Conservation (phyloP, 2,888 invertebrate species). For the Imbricaverruca yamaguchii region DNA sequence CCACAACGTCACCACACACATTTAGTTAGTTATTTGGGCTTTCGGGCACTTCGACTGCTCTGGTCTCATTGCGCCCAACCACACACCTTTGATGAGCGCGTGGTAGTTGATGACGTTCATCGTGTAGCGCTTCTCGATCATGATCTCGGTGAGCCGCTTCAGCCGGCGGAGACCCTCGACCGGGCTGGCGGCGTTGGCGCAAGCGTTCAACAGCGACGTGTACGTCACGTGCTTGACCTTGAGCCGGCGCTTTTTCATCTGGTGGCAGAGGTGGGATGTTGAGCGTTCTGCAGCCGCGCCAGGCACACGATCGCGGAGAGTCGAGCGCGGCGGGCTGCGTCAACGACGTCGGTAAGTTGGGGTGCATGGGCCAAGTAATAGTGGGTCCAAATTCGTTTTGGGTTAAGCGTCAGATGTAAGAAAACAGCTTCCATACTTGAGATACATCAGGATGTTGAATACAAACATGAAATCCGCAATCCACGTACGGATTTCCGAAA, state of each 20-base stretch:
- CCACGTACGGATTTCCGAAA: background rate
- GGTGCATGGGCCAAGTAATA: background rate
- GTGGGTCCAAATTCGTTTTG: background rate
- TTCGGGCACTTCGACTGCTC: too few relatives aligned
- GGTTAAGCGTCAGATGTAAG: background rate
- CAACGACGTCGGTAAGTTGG: background rate
- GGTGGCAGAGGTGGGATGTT: constrained; percentile 21
- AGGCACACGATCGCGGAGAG: background rate
- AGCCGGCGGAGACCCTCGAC: constrained; percentile 62
- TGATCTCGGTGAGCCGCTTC: constrained; percentile 54
- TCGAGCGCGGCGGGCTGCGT: background rate
- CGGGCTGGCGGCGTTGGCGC: constrained; percentile 63
- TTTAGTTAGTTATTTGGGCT: too few relatives aligned
- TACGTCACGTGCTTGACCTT: constrained; percentile 63
- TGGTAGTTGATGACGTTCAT: constrained; percentile 65
- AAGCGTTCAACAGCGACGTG: constrained; percentile 80
- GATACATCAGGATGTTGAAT: too few relatives aligned
- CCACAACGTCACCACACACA: constrained; percentile 35
- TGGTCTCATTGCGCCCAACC: too few relatives aligned
- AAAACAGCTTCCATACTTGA: background rate
- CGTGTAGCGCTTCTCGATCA: constrained; percentile 58
- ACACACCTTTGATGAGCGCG: constrained; percentile 67
- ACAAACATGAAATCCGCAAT: too few relatives aligned
- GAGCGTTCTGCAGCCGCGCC: too few relatives aligned
- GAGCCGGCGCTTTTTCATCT: constrained; percentile 68